A percentile compares a stretch with the other conserved stretches of the same genome.
Conservation (phyloP, 2,113 vertebrate genomes). For the Podilymbus podiceps region DNA sequence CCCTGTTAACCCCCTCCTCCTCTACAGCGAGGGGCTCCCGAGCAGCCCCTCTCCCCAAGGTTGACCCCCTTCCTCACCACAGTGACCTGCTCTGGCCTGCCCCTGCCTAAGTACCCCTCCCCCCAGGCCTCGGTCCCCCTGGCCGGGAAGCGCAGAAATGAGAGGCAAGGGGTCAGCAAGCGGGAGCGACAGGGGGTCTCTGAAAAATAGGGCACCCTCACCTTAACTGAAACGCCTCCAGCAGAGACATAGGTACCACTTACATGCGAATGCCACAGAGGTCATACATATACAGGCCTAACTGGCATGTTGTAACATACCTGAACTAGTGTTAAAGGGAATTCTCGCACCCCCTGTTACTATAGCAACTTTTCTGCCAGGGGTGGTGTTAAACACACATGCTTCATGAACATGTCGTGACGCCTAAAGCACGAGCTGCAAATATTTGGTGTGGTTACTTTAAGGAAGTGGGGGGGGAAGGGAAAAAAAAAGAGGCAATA, state of each 20-base stretch:
- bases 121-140: not conserved
- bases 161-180: not conserved
- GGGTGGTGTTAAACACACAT: fast-evolving
- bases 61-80: not conserved
- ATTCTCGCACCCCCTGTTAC: fast-evolving
- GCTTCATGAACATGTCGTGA: fast-evolving
- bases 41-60: too few species aligned
- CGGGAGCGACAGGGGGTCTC: not conserved
- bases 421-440: not conserved
- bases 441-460: not conserved
- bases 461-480: not conserved
- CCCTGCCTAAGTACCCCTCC: not conserved
- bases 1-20: not conserved
- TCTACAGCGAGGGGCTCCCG: not conserved
- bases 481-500: not conserved
- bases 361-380: not conserved
- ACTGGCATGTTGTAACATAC: not conserved
- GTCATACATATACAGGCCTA: not conserved
- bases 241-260: not conserved
- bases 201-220: not conserved
- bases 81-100: not conserved
- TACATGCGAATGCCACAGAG: fast-evolving
- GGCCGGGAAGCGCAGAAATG: not conserved
- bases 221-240: too few species aligned
- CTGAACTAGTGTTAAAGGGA: too few species aligned